Percentiles rank a stretch among this genome's conserved stretches.
Evolutionary conservation across 2,888 invertebrate genomes (phyloP).

Genomic region (Spodoptera exigua): DNA sequence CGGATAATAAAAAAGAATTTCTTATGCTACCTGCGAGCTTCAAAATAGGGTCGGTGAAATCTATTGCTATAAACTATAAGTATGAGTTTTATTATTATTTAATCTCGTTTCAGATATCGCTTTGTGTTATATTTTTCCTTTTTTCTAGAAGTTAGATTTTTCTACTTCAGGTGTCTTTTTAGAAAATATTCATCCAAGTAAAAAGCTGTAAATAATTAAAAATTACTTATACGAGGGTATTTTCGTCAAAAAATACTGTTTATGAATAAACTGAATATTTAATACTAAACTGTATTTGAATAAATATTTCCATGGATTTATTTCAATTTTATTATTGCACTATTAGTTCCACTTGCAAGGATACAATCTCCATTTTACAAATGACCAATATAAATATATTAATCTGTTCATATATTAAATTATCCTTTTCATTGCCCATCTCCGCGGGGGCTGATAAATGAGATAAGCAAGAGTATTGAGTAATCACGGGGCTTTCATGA

Average conservation of each 20-base stretch:
- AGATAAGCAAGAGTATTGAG: constrained; percentile 46
- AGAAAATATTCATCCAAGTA: no score
- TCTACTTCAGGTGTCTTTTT: background rate
- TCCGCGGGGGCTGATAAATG: constrained; percentile 24
- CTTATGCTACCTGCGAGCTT: constrained; percentile 9
- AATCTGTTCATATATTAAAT: constrained; percentile 37
- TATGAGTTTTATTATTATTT: constrained; percentile 7
- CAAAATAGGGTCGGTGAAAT: constrained; percentile 10
- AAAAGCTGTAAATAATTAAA: no score
- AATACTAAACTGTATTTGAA: no score
- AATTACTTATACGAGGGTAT: no score
- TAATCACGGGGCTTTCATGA: constrained; percentile 40
- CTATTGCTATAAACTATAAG: background rate
- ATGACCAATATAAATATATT: background rate
- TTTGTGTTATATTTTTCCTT: constrained; percentile 8
- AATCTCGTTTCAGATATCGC: constrained; percentile 3
- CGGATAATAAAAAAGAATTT: constrained; percentile 23
- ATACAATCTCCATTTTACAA: constrained; percentile 1
- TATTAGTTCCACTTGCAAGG: background rate
- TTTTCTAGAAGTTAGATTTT: background rate
- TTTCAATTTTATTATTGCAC: no score
- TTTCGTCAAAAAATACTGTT: no score
- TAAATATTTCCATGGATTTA: background rate
- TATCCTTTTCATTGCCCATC: constrained; percentile 21
- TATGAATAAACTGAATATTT: no score